Base-by-base conservation (phyloP, 1,140 invertebrate genomes). In the Ditylenchus dipsaci region DNA sequence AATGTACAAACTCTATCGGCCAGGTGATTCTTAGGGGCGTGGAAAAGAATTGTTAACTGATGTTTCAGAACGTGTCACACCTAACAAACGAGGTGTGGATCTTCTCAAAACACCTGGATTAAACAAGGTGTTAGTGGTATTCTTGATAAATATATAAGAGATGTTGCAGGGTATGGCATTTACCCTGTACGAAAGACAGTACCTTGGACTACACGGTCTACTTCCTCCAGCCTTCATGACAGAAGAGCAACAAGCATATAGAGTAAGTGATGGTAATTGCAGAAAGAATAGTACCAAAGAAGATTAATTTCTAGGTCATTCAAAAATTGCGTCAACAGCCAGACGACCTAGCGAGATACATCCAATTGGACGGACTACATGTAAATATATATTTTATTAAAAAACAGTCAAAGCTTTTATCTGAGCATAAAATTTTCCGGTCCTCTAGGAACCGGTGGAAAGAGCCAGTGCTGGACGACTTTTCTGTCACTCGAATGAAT, bases 151-250 rank as follows among this genome's bases (percentile, higher is more conserved):
- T 45, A 42, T 38, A 66, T 72, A n/a, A 38, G 3, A 38, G 11
- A 38, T 21, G 43, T 86, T 85, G 45, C 76, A 93, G 91, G 92
- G 92, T 76, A 87, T 93, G 83, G 92, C 91, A 1, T 95, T 94
- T 84, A 91, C 90, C 13, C 82, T 94, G 71, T 88, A 91, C 85
- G 93, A 95, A 82, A 88, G 93, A 65, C 91, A 95, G 87, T 87
- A 89, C 0, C 87, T 95, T 68, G 92, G 92, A 67, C 91, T 95
- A 77, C 92, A 95, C 81, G 93, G 93, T n/a, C 85, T 95, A 43
- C 88, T 94, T 81, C 92, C 93, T 15, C 91, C 93, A 26, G 87
- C 90, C 71, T 92, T 94, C 83, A 93, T 93, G 87, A 91, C 89
- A 1, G 91, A 92, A 84, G 91, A 93, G 78, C 90, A 93, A 83